phyloP scores from a whole-genome alignment of 2,888 invertebrate species.

The Brachylomia viminalis region DNA sequence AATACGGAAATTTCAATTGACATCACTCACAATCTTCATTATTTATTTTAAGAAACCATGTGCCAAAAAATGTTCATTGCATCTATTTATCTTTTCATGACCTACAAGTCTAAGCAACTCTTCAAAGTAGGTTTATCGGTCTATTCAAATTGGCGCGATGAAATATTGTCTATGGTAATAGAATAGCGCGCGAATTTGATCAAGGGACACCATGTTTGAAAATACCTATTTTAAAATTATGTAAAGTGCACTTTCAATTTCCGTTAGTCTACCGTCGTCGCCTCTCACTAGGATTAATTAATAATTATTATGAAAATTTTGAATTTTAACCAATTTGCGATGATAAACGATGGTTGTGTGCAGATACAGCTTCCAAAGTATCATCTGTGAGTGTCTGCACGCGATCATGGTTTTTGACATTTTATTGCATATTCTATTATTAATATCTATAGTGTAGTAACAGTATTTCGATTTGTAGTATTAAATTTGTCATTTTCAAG shows the following conservation, averaged over 20 bases:
- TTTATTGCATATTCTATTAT: constrained; percentile 86
- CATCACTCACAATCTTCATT: constrained; percentile 37
- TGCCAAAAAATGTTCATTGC: constrained; percentile 69
- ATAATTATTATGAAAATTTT: constrained; percentile 77
- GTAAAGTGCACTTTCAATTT: constrained; percentile 82
- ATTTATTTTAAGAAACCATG: constrained; percentile 67
- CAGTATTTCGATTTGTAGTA: constrained; percentile 87
- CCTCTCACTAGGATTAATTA: constrained; percentile 78
- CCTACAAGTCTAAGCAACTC: constrained; percentile 58
- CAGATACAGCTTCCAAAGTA: constrained; percentile 67
- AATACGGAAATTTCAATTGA: constrained; percentile 32
- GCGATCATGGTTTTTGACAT: constrained; percentile 77
- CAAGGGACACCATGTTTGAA: constrained; percentile 58
- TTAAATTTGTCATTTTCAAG: constrained; percentile 86
- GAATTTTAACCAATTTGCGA: constrained; percentile 80
- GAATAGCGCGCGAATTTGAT: constrained; percentile 59
- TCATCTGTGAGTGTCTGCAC: constrained; percentile 72
- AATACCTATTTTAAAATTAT: constrained; percentile 66
- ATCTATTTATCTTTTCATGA: constrained; percentile 32
- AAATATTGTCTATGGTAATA: constrained; percentile 48
- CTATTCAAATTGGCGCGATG: constrained; percentile 61
- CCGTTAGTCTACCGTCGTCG: constrained; percentile 76
- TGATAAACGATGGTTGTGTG: constrained; percentile 71
- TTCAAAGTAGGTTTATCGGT: constrained; percentile 57
- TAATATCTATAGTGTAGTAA: constrained; percentile 84